Evolutionary conservation across 2,797 vertebrate genomes (phyloP).

Genomic region (Tachyglossus aculeatus): DNA sequence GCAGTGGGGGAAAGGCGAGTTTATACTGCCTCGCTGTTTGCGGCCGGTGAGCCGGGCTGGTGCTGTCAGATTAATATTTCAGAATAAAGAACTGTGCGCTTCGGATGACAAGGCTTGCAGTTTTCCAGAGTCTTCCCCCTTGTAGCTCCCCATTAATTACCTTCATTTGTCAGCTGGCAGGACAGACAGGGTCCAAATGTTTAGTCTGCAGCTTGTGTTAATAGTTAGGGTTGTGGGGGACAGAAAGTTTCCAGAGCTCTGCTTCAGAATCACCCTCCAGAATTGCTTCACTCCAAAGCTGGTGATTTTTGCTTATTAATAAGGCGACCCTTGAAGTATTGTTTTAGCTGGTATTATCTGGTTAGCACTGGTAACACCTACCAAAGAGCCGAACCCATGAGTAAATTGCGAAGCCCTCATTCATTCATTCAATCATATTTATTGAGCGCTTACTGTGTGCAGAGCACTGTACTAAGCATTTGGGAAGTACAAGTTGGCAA

Average conservation of each 20-base stretch:
- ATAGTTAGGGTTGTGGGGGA: slow-evolving; percentile 50
- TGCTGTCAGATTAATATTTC: slow-evolving; percentile 54
- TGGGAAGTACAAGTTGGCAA: no score
- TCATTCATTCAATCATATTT: no score
- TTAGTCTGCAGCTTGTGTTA: slow-evolving; percentile 77
- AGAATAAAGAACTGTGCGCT: slow-evolving; percentile 40
- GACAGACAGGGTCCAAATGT: slow-evolving; percentile 70
- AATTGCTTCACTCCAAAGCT: slow-evolving; percentile 46
- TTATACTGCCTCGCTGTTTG: slow-evolving; percentile 14
- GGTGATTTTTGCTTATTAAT: slow-evolving; percentile 43
- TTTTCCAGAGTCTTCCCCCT: slow-evolving; percentile 64
- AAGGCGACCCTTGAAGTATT: slow-evolving; percentile 21
- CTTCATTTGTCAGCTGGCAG: slow-evolving; percentile 69
- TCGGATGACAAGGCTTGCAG: slow-evolving; percentile 48
- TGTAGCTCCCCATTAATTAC: slow-evolving; percentile 74
- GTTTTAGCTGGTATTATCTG: slow-evolving; percentile 20
- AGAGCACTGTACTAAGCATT: no score
- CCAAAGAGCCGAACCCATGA: no score
- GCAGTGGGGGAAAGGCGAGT: slow-evolving; percentile 9
- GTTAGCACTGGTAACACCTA: slow-evolving; percentile 13
- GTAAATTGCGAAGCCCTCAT: no score
- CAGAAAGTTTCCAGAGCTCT: slow-evolving; percentile 68
- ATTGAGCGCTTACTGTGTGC: no score
- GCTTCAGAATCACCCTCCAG: slow-evolving; percentile 50
- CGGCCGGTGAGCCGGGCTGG: slow-evolving; percentile 25